Conservation (phyloP, 1,140 invertebrate species). For the Amphibalanus amphitrite region DNA sequence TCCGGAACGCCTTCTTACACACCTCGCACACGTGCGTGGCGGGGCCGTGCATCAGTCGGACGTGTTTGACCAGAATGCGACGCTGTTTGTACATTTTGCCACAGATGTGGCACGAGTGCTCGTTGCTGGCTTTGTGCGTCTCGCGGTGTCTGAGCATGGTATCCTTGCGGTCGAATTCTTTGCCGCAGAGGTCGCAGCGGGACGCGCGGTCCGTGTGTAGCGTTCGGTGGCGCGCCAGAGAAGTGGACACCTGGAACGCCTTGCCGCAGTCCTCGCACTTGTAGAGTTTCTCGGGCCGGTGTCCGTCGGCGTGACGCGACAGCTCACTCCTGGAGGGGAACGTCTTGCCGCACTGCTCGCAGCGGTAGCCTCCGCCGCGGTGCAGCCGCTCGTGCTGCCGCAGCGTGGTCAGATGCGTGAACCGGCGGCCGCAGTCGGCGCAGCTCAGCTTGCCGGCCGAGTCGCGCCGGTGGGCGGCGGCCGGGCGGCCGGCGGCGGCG, state of each 20-base stretch:
- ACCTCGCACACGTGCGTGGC: background rate
- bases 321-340: background rate
- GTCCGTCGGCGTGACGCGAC: background rate
- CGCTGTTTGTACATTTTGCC: constrained; percentile 1
- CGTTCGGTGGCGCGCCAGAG: background rate
- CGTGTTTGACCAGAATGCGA: background rate
- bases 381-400: background rate
- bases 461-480: background rate
- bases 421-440: background rate
- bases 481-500: background rate
- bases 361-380: background rate
- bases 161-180: background rate
- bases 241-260: background rate
- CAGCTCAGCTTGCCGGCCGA: background rate
- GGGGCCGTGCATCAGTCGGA: background rate
- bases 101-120: background rate
- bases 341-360: background rate
- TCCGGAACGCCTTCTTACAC: no score
- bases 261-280: background rate
- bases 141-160: background rate
- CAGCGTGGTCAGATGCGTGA: background rate
- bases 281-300: background rate
- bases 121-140: background rate
- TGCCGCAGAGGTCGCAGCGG: background rate
- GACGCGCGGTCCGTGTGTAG: background rate